These are phyloP conservation scores for Liodrosophila aerea DNA, from an alignment of 2,888 invertebrate genomes.

Conservation along the genomic window DNA sequence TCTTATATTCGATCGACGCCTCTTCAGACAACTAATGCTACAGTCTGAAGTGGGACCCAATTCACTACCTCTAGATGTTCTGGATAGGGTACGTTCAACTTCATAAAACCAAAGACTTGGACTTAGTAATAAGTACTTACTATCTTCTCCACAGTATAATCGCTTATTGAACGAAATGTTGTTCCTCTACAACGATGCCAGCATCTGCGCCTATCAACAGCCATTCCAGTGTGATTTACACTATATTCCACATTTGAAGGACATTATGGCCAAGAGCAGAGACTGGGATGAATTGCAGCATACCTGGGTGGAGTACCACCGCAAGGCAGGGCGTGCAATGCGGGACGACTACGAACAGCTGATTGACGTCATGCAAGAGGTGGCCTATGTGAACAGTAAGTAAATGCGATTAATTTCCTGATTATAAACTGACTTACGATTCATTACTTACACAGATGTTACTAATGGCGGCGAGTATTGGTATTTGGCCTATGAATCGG, in stretches of 20 bases:
- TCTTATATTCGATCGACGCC: constrained; percentile 86
- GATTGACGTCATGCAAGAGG: constrained; percentile 90
- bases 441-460: constrained; percentile 85
- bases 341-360: constrained; percentile 91
- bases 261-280: constrained; percentile 90
- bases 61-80: constrained; percentile 90
- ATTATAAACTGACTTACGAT: neutral
- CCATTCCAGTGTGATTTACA: constrained; percentile 91
- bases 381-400: constrained; percentile 91
- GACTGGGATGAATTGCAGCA: constrained; percentile 95
- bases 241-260: constrained; percentile 89
- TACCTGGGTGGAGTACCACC: constrained; percentile 95
- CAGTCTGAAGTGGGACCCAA: constrained; percentile 92
- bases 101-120: no score
- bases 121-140: no score
- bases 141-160: constrained; percentile 92
- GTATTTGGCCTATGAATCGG: constrained; percentile 93
- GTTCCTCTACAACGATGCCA: constrained; percentile 92
- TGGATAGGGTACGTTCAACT: constrained; percentile 87
- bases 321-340: constrained; percentile 91
- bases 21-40: constrained; percentile 89
- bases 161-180: constrained; percentile 94
- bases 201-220: constrained; percentile 92
- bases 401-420: constrained; percentile 39
- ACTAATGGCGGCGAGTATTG: constrained; percentile 94